These are phyloP conservation scores for Drymodes brunneopygia DNA, from an alignment of 2,113 vertebrate genomes.

Conservation along the genomic window DNA sequence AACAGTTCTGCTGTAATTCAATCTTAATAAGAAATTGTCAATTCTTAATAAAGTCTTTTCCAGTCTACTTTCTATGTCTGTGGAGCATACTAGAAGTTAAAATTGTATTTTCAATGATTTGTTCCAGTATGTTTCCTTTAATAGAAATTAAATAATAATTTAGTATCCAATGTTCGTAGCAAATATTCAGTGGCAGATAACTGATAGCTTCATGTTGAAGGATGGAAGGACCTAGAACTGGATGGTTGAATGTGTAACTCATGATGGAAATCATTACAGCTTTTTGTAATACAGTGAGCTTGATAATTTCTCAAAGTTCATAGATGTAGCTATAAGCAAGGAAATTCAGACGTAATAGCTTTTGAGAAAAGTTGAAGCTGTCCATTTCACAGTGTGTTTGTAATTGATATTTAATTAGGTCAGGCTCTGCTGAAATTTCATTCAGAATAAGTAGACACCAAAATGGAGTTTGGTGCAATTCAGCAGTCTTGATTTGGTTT, in stretches of 20 bases:
- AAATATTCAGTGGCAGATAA: neutral
- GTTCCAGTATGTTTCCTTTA: neutral
- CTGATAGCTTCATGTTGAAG: neutral
- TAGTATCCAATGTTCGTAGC: neutral
- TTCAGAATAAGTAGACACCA: neutral
- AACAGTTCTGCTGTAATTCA: neutral
- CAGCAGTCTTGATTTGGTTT: neutral
- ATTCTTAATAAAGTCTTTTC: neutral
- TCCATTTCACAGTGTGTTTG: neutral
- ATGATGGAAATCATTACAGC: neutral
- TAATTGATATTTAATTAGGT: neutral
- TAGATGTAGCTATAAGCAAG: neutral
- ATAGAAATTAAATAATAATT: constrained; percentile 12
- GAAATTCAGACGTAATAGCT: neutral
- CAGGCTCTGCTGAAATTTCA: neutral
- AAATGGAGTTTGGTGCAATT: neutral
- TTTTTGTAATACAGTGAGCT: neutral
- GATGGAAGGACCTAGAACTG: neutral
- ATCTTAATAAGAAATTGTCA: neutral
- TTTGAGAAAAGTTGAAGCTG: neutral
- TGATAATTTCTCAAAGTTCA: neutral
- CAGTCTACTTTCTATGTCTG: neutral
- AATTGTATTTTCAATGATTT: neutral
- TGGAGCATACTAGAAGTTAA: neutral
- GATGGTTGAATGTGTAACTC: neutral